Evolutionary conservation across 2,888 invertebrate genomes (phyloP).

Genomic region (Xestia ashworthii): DNA sequence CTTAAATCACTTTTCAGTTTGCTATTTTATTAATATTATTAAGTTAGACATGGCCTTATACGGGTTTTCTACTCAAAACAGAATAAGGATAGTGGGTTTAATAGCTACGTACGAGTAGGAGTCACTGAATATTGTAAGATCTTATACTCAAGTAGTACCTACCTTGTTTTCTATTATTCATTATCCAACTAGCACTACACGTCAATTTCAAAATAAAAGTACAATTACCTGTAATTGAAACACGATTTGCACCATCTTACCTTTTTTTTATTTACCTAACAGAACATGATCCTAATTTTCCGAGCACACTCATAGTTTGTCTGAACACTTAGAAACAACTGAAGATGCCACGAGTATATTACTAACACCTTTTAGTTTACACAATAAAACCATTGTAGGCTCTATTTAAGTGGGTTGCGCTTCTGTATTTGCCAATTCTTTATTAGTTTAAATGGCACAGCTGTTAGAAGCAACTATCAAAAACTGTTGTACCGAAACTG

Average conservation of each 20-base stretch:
- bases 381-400: slow-evolving; percentile 56
- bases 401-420: slow-evolving; percentile 41
- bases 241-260: slow-evolving; percentile 42
- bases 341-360: slow-evolving; percentile 32
- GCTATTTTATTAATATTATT: not conserved
- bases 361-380: slow-evolving; percentile 48
- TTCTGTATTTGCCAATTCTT: slow-evolving; percentile 44
- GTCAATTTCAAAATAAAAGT: not conserved
- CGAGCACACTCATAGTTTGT: slow-evolving; percentile 40
- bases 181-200: not conserved
- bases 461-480: not conserved
- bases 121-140: too few relatives aligned
- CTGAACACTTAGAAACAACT: slow-evolving; percentile 50
- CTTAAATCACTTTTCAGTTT: not conserved
- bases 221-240: slow-evolving; percentile 17
- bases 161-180: not conserved
- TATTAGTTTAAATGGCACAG: slow-evolving; percentile 20
- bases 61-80: not conserved
- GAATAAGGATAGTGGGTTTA: too few relatives aligned
- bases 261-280: slow-evolving; percentile 23
- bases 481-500: not conserved
- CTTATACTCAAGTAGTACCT: not conserved
- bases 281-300: slow-evolving; percentile 25
- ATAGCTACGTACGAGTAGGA: not conserved
- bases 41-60: not conserved